Conservation (phyloP, 2,797 vertebrate species). For the Acrossocheilus wenchowensis region DNA sequence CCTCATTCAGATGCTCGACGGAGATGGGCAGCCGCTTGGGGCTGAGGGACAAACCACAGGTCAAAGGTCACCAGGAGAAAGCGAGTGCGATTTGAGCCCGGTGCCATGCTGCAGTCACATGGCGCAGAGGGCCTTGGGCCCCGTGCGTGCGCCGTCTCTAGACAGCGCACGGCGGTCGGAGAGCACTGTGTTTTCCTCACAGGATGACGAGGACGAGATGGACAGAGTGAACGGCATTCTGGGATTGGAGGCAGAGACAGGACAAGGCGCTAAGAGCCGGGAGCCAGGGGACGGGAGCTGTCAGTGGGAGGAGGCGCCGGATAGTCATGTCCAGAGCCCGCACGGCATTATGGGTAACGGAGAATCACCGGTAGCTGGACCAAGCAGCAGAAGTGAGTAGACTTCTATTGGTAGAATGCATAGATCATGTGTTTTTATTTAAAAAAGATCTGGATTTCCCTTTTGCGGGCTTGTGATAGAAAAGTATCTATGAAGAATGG, state of each 20-base stretch:
- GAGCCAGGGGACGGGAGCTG: slow-evolving; percentile 71
- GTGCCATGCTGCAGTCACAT: slow-evolving; percentile 75
- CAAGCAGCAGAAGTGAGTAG: slow-evolving; percentile 84
- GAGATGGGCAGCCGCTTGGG: slow-evolving; percentile 72
- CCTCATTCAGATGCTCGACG: slow-evolving; percentile 72
- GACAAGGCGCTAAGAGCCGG: slow-evolving; percentile 79
- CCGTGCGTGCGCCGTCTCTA: slow-evolving; percentile 83
- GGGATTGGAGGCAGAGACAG: slow-evolving; percentile 82
- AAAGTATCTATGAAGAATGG: slow-evolving; percentile 18
- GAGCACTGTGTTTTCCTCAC: slow-evolving; percentile 87
- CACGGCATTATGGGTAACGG: slow-evolving; percentile 71
- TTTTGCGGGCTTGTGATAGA: background rate
- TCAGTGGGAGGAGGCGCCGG: slow-evolving; percentile 80
- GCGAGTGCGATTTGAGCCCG: slow-evolving; percentile 81
- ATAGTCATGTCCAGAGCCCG: slow-evolving; percentile 71
- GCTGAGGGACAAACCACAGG: slow-evolving; percentile 78
- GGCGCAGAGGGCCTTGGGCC: slow-evolving; percentile 72
- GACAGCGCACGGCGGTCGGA: slow-evolving; percentile 86
- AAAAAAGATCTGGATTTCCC: background rate
- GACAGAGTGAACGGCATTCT: slow-evolving; percentile 83
- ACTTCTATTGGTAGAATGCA: background rate
- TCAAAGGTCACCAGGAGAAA: slow-evolving; percentile 76
- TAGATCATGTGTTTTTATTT: no score
- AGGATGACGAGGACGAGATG: slow-evolving; percentile 67
- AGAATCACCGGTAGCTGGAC: slow-evolving; percentile 79